These are phyloP conservation scores for Paramormyrops kingsleyae DNA, from an alignment of 2,113 vertebrate species.

Conservation along the genomic window DNA sequence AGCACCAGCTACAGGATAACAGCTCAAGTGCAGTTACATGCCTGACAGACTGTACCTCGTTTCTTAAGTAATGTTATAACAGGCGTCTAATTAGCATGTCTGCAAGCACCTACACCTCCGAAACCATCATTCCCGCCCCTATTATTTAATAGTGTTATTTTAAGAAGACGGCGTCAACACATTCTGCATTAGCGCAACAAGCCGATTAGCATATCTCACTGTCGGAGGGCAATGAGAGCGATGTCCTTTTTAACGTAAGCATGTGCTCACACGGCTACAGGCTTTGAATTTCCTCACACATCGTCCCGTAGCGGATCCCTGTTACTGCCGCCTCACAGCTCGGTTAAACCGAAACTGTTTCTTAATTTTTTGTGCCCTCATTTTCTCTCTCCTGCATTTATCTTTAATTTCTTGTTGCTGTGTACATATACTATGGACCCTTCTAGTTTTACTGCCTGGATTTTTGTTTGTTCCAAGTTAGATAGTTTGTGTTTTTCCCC, in stretches of 20 bases:
- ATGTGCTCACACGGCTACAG: not conserved
- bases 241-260: not conserved
- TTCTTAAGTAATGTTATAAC: not conserved
- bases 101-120: not conserved
- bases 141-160: not conserved
- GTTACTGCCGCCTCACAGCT: not conserved
- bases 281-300: not conserved
- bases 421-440: not conserved
- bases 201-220: not conserved
- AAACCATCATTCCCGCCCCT: not conserved
- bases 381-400: not conserved
- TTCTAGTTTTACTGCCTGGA: not conserved
- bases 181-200: not conserved
- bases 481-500: not conserved
- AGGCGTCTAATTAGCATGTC: not conserved
- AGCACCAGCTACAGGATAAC: not conserved
- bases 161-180: not conserved
- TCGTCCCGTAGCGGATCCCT: not conserved
- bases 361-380: not conserved
- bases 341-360: not conserved
- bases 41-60: not conserved
- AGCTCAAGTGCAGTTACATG: not conserved
- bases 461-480: not conserved
- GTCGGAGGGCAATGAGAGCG: not conserved
- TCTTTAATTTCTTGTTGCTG: not conserved